A percentile compares a stretch with the other conserved stretches of the same genome.
phyloP scores from a whole-genome alignment of 2,888 invertebrate species.

The Drosophila gaucha region DNA sequence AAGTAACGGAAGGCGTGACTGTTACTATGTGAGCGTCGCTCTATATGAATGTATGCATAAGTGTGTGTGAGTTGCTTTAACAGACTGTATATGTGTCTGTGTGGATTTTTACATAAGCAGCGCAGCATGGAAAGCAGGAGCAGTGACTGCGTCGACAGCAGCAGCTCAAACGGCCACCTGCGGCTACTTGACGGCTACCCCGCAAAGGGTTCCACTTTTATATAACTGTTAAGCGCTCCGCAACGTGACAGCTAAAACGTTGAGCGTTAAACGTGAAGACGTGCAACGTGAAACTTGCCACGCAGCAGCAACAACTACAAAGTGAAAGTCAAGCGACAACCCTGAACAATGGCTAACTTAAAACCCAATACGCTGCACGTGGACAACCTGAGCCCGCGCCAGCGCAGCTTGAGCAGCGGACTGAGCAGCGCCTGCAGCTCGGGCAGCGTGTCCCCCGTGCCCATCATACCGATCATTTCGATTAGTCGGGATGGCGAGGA shows the following conservation, averaged over 20 bases:
- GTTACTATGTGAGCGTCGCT: conserved; percentile 18
- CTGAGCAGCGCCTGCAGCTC: conserved; percentile 79
- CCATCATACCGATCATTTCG: conserved; percentile 78
- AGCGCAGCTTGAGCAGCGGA: conserved; percentile 55
- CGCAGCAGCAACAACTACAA: conserved; percentile 11
- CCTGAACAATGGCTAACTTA: conserved; percentile 65
- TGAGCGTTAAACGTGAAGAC: conserved; percentile 2
- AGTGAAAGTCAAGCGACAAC: conserved; percentile 11
- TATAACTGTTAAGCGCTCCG: conserved; percentile 40
- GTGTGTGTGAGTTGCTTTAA: conserved; percentile 6
- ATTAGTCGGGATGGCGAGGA: conserved; percentile 85
- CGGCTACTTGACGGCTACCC: conserved; percentile 62
- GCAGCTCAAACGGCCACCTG: conserved; percentile 62
- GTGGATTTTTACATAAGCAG: conserved; percentile 63
- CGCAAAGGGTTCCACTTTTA: conserved; percentile 45
- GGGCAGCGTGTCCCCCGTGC: conserved; percentile 80
- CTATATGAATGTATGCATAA: conserved; percentile 4
- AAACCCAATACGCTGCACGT: conserved; percentile 70
- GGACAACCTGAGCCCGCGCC: conserved; percentile 47
- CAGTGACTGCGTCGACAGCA: conserved; percentile 11
- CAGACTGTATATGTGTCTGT: conserved; percentile 5
- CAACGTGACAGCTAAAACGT: conserved; percentile 51
- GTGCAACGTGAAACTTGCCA: conserved; percentile 23
- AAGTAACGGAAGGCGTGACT: conserved; percentile 34
- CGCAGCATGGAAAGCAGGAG: conserved; percentile 32